Base-by-base conservation (phyloP, 2,797 vertebrate genomes). In the Hephaestus fuliginosus region DNA sequence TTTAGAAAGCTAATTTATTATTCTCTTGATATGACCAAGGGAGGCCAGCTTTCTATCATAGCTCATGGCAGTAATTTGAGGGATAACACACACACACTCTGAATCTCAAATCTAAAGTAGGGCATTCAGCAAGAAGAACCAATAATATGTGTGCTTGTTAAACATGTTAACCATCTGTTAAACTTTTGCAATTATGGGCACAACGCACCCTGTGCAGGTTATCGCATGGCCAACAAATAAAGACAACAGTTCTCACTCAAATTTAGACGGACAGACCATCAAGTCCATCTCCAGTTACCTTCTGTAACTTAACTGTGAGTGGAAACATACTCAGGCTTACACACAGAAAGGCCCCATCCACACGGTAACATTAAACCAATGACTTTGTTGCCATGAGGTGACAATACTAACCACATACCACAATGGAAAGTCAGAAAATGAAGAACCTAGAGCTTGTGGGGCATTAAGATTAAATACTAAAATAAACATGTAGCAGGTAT, bases 1-100 rank as follows among this genome's bases (percentile, higher is more conserved):
- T 83, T 81, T 87, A 76, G 51, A 88, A 82, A 80, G 82, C 79
- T 84, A 77, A 90, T 93, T 78, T 86, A 86, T 89, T 90, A 91
- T 89, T 91, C 84, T 76, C 74, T 88, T 89, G 71, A 87, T 90
- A 89, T 90, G 79, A 91, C 87, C 88, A 72, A 70, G 65, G 63
- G 83, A 76, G 81, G 72, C 71, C 76, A 80, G 77, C 70, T 3
- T 55, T 83, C 61, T 64, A n/a, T 86, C 74, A 61, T 61, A 44
- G 82, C 72, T 80, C 28, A 4, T 85, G 83, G 80, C 74, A 70
- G 44, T 74, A 64, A 80, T 81, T 51, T 79, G 6, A 77, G 70
- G 56, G 62, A 56, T 15, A 56, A 61, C 73, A 52, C 28, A 1
- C 36, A 62, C 52, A 41, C 39, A 25, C 46, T 14, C 28, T 41